Conservation (phyloP, 2,797 vertebrate genomes). For the Microchirus variegatus region DNA sequence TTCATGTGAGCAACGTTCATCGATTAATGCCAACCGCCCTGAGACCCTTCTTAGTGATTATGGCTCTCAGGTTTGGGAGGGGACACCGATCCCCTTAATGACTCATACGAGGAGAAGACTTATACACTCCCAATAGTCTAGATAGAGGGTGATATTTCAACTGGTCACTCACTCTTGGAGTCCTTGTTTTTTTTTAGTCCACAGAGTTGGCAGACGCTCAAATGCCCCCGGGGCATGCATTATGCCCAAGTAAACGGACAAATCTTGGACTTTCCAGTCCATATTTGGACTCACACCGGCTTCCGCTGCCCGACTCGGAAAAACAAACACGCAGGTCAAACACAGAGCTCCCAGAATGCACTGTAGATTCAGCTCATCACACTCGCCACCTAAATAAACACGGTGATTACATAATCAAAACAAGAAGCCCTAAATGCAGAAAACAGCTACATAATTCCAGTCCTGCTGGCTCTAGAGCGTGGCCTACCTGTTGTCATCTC, state of each 20-base stretch:
- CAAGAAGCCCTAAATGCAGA: slow-evolving; percentile 39
- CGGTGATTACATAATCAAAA: slow-evolving; percentile 71
- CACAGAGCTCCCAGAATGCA: slow-evolving; percentile 65
- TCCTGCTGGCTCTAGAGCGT: slow-evolving; percentile 28
- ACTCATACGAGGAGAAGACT: slow-evolving; percentile 61
- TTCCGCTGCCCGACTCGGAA: slow-evolving; percentile 59
- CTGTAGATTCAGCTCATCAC: slow-evolving; percentile 57
- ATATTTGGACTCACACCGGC: slow-evolving; percentile 62
- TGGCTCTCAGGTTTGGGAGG: slow-evolving; percentile 54
- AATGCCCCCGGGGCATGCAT: slow-evolving; percentile 52
- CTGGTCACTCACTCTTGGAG: slow-evolving; percentile 60
- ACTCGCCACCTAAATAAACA: slow-evolving; percentile 60
- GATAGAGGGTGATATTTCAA: slow-evolving; percentile 70
- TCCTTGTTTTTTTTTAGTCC: slow-evolving; percentile 58
- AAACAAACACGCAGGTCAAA: slow-evolving; percentile 76
- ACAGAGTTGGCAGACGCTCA: slow-evolving; percentile 54
- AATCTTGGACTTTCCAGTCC: slow-evolving; percentile 69
- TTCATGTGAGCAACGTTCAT: slow-evolving; percentile 54
- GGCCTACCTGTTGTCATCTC: slow-evolving; percentile 38
- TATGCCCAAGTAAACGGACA: slow-evolving; percentile 69
- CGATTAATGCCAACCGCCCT: slow-evolving; percentile 58
- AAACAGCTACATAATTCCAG: slow-evolving; percentile 47
- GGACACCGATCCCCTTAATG: slow-evolving; percentile 55
- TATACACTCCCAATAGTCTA: slow-evolving; percentile 56
- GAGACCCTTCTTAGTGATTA: slow-evolving; percentile 62